Conservation (phyloP, 2,113 vertebrate species). For the Alethe castanea region DNA sequence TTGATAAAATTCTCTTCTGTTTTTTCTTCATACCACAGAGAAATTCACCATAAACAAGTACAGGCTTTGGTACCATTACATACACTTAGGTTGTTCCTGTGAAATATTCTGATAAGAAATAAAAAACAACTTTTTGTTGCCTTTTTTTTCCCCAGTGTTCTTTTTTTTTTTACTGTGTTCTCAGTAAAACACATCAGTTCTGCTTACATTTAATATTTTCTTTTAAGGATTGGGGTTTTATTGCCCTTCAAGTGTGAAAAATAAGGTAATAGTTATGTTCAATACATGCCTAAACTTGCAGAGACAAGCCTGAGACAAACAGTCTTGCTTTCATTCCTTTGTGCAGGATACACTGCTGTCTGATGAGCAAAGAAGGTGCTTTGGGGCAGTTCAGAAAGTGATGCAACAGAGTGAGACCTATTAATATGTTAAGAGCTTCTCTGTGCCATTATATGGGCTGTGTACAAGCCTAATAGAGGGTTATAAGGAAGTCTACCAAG, state of each 20-base stretch:
- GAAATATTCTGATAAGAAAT: not conserved
- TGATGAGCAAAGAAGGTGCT: not conserved
- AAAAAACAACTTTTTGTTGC: not conserved
- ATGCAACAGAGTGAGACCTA: not conserved
- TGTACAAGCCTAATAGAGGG: not conserved
- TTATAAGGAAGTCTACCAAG: not conserved
- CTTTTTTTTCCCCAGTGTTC: not conserved
- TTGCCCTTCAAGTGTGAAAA: not conserved
- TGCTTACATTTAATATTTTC: not conserved
- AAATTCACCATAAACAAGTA: not conserved
- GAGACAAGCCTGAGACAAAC: not conserved
- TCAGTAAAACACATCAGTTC: not conserved
- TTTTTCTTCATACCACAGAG: not conserved
- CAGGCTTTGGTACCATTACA: not conserved
- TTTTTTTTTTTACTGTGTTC: not conserved
- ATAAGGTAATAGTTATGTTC: not conserved
- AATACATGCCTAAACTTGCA: not conserved
- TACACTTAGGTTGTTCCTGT: not conserved
- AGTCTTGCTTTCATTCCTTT: not conserved
- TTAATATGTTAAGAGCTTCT: not conserved
- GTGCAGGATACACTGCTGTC: not conserved
- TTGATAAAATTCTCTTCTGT: not conserved
- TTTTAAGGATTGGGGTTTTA: not conserved
- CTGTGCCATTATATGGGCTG: not conserved
- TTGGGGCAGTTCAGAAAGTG: not conserved